phyloP scores from a whole-genome alignment of 1,140 invertebrate genomes.

The Camponotus vicinus region DNA sequence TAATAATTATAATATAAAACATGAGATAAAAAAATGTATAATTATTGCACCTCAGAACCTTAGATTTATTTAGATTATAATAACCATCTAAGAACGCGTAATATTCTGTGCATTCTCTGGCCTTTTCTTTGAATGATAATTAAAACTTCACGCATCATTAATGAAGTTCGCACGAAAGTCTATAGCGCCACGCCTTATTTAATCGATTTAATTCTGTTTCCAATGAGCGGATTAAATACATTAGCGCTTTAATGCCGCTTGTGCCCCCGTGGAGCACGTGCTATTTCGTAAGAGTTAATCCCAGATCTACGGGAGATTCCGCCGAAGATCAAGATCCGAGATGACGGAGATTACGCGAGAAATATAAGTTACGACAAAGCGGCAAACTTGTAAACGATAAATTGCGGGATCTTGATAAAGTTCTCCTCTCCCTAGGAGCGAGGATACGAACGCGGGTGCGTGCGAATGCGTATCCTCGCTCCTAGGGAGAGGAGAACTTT shows the following conservation, averaged over 20 bases:
- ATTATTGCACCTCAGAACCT: neutral
- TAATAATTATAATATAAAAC: neutral
- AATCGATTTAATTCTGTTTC: slow-evolving; percentile 13
- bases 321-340: neutral
- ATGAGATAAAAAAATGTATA: neutral
- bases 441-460: neutral
- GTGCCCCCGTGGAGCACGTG: slow-evolving; percentile 10
- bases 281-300: slow-evolving; percentile 24
- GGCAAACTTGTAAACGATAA: slow-evolving; percentile 24
- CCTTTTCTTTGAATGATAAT: slow-evolving; percentile 33
- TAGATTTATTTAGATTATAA: neutral
- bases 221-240: slow-evolving; percentile 18
- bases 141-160: slow-evolving; percentile 29
- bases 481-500: neutral
- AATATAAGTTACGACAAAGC: slow-evolving; percentile 20
- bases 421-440: neutral
- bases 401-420: slow-evolving; percentile 41
- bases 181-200: slow-evolving; percentile 37
- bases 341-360: slow-evolving; percentile 38
- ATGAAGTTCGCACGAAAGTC: slow-evolving; percentile 20
- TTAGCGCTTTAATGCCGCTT: neutral
- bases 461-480: neutral
- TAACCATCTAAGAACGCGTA: slow-evolving; percentile 4
- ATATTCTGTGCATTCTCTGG: slow-evolving; percentile 6
- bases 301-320: slow-evolving; percentile 7